Conservation (phyloP, 2,888 invertebrate genomes). For the Protophormia terraenovae region DNA sequence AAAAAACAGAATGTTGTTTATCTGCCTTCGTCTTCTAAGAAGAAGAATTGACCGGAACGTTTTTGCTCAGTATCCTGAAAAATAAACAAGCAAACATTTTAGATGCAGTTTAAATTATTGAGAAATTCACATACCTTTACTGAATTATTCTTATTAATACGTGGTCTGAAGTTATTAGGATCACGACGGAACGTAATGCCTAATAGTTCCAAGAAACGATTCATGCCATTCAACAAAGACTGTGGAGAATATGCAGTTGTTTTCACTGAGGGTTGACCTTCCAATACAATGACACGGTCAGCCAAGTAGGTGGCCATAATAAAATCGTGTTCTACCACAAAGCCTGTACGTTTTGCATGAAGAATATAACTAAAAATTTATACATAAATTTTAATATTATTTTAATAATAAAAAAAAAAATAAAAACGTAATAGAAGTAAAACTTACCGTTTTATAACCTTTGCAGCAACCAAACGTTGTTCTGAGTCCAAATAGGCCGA, state of each 20-base stretch:
- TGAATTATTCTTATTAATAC: slow-evolving; percentile 98
- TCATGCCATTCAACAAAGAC: slow-evolving; percentile 98
- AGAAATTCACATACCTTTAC: slow-evolving; percentile 87
- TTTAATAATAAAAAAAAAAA: neutral
- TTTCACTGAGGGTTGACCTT: slow-evolving; percentile 94
- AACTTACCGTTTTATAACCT: slow-evolving; percentile 96
- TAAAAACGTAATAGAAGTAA: neutral
- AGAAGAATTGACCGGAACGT: slow-evolving; percentile 98
- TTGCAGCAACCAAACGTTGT: slow-evolving; percentile 99
- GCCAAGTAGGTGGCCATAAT: slow-evolving; percentile 99
- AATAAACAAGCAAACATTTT: slow-evolving; percentile 16
- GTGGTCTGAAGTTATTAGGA: slow-evolving; percentile 98
- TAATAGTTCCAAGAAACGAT: slow-evolving; percentile 95
- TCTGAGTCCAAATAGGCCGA: slow-evolving; percentile 99
- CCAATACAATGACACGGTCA: slow-evolving; percentile 99
- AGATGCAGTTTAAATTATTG: neutral
- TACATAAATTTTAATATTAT: neutral
- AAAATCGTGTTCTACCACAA: slow-evolving; percentile 99
- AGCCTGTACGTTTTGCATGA: slow-evolving; percentile 99
- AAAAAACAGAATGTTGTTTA: slow-evolving; percentile 26
- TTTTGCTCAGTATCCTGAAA: slow-evolving; percentile 97
- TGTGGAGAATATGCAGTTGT: slow-evolving; percentile 96
- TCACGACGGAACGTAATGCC: slow-evolving; percentile 99
- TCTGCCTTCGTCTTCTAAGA: slow-evolving; percentile 90
- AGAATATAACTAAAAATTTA: slow-evolving; percentile 92